These are phyloP conservation scores for Hypotaenidia okinawae DNA, from an alignment of 2,797 vertebrate species.

Conservation along the genomic window DNA sequence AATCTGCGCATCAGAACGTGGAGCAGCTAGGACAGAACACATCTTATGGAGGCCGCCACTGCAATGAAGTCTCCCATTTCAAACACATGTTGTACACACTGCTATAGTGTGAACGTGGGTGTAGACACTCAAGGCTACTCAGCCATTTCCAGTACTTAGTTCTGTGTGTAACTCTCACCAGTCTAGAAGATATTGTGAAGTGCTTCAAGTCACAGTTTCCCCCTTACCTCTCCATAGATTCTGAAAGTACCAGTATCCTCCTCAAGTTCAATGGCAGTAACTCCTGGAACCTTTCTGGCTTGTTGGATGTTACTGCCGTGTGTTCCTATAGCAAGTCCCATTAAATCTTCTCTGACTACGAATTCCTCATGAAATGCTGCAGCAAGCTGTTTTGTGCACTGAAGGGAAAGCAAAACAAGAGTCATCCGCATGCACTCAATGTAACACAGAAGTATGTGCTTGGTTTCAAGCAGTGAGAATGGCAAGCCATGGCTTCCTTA, in stretches of 20 bases:
- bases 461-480: background rate
- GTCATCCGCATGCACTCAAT: background rate
- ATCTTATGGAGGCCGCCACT: background rate
- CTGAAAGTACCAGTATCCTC: conserved; percentile 96
- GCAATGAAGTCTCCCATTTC: background rate
- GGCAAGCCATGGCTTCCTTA: conserved; percentile 83
- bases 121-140: background rate
- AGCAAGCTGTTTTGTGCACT: conserved; percentile 97
- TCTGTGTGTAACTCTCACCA: background rate
- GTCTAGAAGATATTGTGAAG: background rate
- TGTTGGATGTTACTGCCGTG: conserved; percentile 98
- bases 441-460: background rate
- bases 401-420: conserved; percentile 3
- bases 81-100: background rate
- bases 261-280: conserved; percentile 96
- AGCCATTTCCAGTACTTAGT: background rate
- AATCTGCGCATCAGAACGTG: background rate
- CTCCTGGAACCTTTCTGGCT: conserved; percentile 94
- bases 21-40: background rate
- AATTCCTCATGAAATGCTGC: conserved; percentile 98
- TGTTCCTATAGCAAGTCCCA: conserved; percentile 97
- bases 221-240: conserved; percentile 95
- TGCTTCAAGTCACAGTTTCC: background rate
- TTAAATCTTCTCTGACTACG: conserved; percentile 91
- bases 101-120: fast-evolving